Conservation (phyloP, 2,888 invertebrate species). For the Anticlea derivata region DNA sequence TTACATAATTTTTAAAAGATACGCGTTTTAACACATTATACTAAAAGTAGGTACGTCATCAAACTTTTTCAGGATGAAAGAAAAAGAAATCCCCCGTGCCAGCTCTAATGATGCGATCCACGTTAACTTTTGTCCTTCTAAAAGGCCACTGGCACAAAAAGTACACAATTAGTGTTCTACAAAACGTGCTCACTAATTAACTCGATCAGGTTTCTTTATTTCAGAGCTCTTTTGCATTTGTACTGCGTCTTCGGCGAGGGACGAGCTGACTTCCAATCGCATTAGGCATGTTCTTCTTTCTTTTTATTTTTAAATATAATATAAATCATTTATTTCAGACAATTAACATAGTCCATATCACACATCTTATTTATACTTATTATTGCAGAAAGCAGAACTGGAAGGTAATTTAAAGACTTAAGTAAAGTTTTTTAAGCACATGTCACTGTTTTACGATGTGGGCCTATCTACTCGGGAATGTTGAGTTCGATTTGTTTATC, state of each 20-base stretch:
- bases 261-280: constrained; percentile 14
- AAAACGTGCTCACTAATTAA: constrained; percentile 75
- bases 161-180: constrained; percentile 73
- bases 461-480: no score
- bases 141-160: constrained; percentile 62
- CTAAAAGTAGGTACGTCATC: neutral
- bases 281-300: neutral
- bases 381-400: no score
- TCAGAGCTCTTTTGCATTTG: constrained; percentile 56
- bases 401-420: no score
- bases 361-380: no score
- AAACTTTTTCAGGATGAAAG: constrained; percentile 20
- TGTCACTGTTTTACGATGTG: no score
- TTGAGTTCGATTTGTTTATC: no score
- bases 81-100: constrained; percentile 39
- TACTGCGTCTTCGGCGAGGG: constrained; percentile 33
- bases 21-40: neutral
- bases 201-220: constrained; percentile 72
- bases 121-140: constrained; percentile 64
- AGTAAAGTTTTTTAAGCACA: no score
- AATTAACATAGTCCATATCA: no score
- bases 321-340: no score
- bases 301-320: neutral
- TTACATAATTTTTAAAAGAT: no score
- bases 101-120: constrained; percentile 64